Base-by-base conservation (phyloP, 1,140 invertebrate species). In the Pantala flavescens region DNA sequence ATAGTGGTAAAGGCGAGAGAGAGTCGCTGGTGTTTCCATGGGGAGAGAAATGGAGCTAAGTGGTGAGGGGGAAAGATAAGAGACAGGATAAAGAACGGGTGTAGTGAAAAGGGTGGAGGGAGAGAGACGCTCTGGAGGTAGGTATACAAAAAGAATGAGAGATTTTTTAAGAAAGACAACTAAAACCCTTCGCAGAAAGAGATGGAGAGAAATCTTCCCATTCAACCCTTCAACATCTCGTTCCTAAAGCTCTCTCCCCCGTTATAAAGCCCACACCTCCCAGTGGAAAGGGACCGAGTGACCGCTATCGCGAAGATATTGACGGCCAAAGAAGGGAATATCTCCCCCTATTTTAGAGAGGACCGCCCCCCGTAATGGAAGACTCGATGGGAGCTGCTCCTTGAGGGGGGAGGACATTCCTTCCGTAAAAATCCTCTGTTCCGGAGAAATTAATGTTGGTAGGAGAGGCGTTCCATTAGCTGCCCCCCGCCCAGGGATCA, bases 121-220 rank as follows among this genome's bases (percentile, higher is more conserved):
- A 36, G 28, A 9, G 28, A 36, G 28, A 36, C 3, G 9, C 28
- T 2, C 28, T 36, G 28, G 14, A 63, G 49, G 49, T 19, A 63
- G 49, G 49, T 63, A 63, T 63, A 63, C n/a, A 21, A 63, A 63
- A 63, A 63, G 49, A 63, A 63, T 63, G 49, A 63, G n/a, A 63
- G 49, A 3, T 63, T 63, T 63, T 63, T 63, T 63, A 63, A 63
- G 49, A 16, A 63, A 63, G 49, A 63, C 49, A 63, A 21, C 16
- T 21, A 21, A 21, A 63, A 21, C n/a, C 49, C n/a, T 63, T 63
- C 49, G 14, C 49, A 21, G n/a, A 63, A 21, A 21, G 49, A 63
- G 49, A 36, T 63, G 49, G 49, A 63, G 49, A 63, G 49, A 63
- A 63, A 63, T 63, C 49, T 63, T 21, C 49, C 49, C 49, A 63